Evolutionary conservation across 2,797 vertebrate genomes (phyloP), one percentile per base, ranked within the genome.

Genomic region (Danio jaintianensis): DNA sequence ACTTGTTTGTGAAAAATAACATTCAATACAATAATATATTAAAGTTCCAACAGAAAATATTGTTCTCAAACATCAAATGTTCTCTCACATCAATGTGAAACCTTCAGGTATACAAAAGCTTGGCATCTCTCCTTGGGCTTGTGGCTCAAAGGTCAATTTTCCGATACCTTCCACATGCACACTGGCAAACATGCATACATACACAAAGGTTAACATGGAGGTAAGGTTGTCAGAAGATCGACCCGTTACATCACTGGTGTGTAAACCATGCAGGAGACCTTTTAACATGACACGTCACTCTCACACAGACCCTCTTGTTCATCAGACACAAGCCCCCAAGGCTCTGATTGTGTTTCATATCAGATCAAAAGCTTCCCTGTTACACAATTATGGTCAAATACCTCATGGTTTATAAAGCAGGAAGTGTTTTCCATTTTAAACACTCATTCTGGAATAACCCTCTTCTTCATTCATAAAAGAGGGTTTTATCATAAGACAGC

Each of bases 121-220:
- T 80, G 83, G 69, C 59, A 84, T 83, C 82, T 81, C 47, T 81
- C 66, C 75, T 86, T 55, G 71, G 84, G 80, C 71, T 83, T 80
- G 63, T 68, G 45, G 62, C 78, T 83, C 81, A 79, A 87, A 88
- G 85, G 83, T 88, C 78, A 85, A 77, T 76, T 72, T 80, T 75
- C 75, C 43, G 22, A n/a, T 47, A 67, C 20, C 50, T 58, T 74
- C 70, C 42, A 73, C 75, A 66, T 78, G 40, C 55, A 69, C 64
- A 59, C 53, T 52, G 63, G 36, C 81, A 69, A n/a, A n/a, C n/a
- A n/a, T n/a, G n/a, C n/a, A n/a, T n/a, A n/a, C n/a, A n/a, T 76
- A 69, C 55, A 79, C 62, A 75, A 74, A 75, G 52, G 62, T 68
- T 68, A 38, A 79, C 50, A 47, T 7, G 16, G 20, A 83, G 7